Evolutionary conservation across 2,888 invertebrate genomes (phyloP).

Genomic region (Itoplectis maculator): DNA sequence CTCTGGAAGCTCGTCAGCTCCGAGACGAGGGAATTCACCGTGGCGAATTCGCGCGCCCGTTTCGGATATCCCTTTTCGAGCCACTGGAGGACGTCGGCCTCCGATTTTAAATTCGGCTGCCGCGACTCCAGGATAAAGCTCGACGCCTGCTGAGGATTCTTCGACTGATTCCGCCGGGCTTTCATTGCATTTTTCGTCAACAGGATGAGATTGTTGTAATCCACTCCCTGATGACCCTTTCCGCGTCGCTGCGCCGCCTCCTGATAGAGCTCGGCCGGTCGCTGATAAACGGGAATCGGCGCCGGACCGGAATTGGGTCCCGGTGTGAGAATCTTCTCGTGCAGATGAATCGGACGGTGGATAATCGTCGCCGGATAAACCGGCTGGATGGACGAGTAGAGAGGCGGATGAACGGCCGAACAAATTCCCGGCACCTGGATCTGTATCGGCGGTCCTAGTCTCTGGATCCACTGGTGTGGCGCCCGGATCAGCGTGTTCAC

Average conservation of each 20-base stretch:
- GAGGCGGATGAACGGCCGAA: conserved; percentile 68
- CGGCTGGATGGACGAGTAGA: conserved; percentile 75
- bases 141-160: conserved; percentile 68
- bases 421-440: conserved; percentile 73
- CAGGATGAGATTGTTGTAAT: conserved; percentile 81
- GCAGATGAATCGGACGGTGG: conserved; percentile 75
- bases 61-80: conserved; percentile 73
- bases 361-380: conserved; percentile 75
- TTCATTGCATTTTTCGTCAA: conserved; percentile 81
- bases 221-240: conserved; percentile 78
- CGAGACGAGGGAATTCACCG: conserved; percentile 70
- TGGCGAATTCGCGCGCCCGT: conserved; percentile 70
- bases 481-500: conserved; percentile 74
- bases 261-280: conserved; percentile 77
- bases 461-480: conserved; percentile 79
- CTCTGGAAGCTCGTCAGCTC: conserved; percentile 70
- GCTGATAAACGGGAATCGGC: conserved; percentile 81
- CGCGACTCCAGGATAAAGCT: conserved; percentile 73
- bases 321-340: conserved; percentile 68
- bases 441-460: conserved; percentile 73
- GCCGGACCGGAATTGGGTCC: conserved; percentile 59
- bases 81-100: conserved; percentile 73
- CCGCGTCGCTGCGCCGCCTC: conserved; percentile 74
- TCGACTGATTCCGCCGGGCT: conserved; percentile 76
- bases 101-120: conserved; percentile 73